These are phyloP conservation scores for Anaspis maculata DNA, from an alignment of 2,888 invertebrate genomes.

Conservation along the genomic window DNA sequence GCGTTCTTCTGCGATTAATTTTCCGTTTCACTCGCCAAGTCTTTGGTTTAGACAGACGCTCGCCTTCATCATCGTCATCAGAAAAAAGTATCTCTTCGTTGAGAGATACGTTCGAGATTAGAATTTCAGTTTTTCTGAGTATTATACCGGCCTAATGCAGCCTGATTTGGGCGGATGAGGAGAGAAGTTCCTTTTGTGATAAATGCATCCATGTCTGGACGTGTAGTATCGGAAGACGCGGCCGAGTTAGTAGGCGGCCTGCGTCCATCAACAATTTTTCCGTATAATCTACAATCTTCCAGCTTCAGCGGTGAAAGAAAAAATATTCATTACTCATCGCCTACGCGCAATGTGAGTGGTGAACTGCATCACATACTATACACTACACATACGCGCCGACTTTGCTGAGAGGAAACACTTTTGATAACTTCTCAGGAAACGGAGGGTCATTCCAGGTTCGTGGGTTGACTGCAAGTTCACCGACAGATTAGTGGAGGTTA, in stretches of 20 bases:
- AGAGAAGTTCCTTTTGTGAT: not conserved
- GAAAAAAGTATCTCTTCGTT: not conserved
- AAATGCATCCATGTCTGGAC: not conserved
- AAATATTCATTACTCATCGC: constrained; percentile 10
- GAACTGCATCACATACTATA: constrained; percentile 3
- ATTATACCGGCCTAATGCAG: too few relatives aligned
- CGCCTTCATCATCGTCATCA: not conserved
- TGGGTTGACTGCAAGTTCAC: constrained; percentile 19
- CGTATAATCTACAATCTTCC: not conserved
- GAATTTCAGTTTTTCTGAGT: too few relatives aligned
- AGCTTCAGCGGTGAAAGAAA: constrained; percentile 5
- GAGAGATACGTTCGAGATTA: too few relatives aligned
- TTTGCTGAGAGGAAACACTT: constrained; percentile 20
- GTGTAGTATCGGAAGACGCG: too few relatives aligned
- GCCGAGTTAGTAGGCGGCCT: too few relatives aligned
- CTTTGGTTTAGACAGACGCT: constrained; percentile 5
- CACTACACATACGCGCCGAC: too few relatives aligned
- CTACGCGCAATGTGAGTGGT: constrained; percentile 8
- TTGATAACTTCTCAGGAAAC: constrained; percentile 22
- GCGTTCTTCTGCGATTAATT: constrained; percentile 20
- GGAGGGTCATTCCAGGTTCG: constrained; percentile 21
- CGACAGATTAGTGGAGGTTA: constrained; percentile 12
- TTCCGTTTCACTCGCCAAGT: constrained; percentile 19
- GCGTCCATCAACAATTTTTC: not conserved
- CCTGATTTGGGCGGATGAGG: not conserved